These are phyloP conservation scores for Brachymystax lenok DNA, from an alignment of 2,797 vertebrate genomes.

Conservation along the genomic window DNA sequence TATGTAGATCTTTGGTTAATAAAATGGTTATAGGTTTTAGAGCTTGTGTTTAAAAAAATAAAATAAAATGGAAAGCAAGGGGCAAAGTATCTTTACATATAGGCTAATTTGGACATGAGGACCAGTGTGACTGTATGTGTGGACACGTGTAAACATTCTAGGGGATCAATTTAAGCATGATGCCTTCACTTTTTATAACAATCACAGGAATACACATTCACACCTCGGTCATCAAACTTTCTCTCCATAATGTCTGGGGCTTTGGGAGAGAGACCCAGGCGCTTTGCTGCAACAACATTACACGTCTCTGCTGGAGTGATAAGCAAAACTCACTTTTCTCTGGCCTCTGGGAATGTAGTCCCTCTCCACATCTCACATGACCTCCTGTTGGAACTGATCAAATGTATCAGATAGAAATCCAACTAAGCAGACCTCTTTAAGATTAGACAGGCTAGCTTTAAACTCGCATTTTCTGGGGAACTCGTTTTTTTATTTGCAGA, in stretches of 20 bases:
- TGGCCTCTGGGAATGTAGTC: not conserved
- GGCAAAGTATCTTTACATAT: not conserved
- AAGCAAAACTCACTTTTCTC: not conserved
- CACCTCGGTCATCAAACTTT: constrained; percentile 1
- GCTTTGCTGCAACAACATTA: not conserved
- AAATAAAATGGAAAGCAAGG: constrained; percentile 14
- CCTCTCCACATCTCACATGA: not conserved
- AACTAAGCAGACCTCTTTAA: not conserved
- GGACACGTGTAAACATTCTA: constrained; percentile 2
- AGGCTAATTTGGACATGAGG: not conserved
- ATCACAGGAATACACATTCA: not conserved
- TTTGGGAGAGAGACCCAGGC: not conserved
- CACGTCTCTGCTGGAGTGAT: not conserved
- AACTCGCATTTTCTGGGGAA: not conserved
- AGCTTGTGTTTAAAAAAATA: not conserved
- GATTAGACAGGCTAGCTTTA: not conserved
- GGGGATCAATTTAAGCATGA: constrained; percentile 18
- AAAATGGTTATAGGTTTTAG: not conserved
- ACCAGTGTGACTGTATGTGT: constrained; percentile 12
- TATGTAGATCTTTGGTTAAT: constrained; percentile 7
- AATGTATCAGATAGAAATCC: not conserved
- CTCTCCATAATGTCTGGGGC: not conserved
- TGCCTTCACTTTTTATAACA: constrained; percentile 5
- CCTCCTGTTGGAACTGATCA: not conserved
- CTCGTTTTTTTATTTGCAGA: not conserved